phyloP scores from a whole-genome alignment of 2,113 vertebrate genomes.

The Gymnarchus niloticus region DNA sequence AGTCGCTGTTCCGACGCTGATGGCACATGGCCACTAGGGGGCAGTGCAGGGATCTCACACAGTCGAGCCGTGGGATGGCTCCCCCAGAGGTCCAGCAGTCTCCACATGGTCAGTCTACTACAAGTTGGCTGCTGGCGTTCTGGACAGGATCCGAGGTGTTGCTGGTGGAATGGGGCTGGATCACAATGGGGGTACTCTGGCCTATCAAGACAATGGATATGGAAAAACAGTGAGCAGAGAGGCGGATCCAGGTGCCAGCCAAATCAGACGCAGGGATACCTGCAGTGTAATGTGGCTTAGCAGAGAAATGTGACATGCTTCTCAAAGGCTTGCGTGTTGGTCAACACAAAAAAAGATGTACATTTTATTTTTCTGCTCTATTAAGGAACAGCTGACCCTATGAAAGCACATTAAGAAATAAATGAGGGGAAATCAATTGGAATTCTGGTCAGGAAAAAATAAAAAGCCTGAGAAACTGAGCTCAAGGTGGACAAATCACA shows the following conservation, averaged over 20 bases:
- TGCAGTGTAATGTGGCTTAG: neutral
- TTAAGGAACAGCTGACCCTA: neutral
- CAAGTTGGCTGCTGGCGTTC: constrained; percentile 44
- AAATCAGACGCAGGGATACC: neutral
- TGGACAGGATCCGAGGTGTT: constrained; percentile 40
- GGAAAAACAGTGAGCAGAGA: neutral
- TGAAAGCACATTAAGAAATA: neutral
- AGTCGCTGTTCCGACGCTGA: neutral
- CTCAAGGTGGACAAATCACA: neutral
- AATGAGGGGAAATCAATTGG: too few species aligned
- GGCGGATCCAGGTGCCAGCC: neutral
- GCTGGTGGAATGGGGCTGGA: constrained; percentile 50
- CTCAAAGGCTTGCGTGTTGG: neutral
- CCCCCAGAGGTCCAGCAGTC: neutral
- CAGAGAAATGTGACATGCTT: neutral
- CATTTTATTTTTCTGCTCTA: neutral
- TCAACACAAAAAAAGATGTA: neutral
- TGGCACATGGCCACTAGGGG: constrained; percentile 12
- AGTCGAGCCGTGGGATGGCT: constrained; percentile 17
- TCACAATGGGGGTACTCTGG: constrained; percentile 39
- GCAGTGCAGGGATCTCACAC: constrained; percentile 18
- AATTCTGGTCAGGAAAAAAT: neutral
- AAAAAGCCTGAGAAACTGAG: neutral
- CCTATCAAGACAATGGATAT: constrained; percentile 28
- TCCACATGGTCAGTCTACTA: constrained; percentile 24